Evolutionary conservation across 2,888 invertebrate species (phyloP).

Genomic region (Idaea straminata): DNA sequence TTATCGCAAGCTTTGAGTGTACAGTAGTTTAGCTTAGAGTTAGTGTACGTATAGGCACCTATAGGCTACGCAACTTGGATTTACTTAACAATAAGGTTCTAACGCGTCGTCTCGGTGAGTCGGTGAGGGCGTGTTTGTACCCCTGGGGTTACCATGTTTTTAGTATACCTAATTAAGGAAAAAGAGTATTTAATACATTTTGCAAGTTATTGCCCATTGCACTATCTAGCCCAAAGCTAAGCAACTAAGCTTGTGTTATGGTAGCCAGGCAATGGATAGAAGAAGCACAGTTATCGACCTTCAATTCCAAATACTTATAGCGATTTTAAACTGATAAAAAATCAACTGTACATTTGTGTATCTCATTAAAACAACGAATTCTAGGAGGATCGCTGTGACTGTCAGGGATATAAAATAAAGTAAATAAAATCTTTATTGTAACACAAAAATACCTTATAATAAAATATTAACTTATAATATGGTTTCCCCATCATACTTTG

Average conservation of each 20-base stretch:
- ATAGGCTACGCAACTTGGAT: conserved; percentile 54
- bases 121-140: not conserved
- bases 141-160: not conserved
- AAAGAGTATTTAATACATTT: not conserved
- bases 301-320: no score
- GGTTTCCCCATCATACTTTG: no score
- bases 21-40: not conserved
- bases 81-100: conserved; percentile 55
- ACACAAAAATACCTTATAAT: no score
- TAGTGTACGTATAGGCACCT: not conserved
- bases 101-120: conserved; percentile 5
- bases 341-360: no score
- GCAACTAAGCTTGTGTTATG: no score
- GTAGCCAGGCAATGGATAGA: no score
- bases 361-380: no score
- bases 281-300: not conserved
- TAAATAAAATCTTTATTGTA: no score
- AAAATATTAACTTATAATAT: no score
- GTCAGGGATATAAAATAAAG: no score
- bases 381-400: no score
- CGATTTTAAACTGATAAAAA: no score
- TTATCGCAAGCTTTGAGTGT: not conserved
- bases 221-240: not conserved
- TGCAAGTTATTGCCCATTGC: not conserved
- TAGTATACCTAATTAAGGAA: not conserved